Conservation (phyloP, 1,140 invertebrate genomes). For the Habropoda laboriosa region DNA sequence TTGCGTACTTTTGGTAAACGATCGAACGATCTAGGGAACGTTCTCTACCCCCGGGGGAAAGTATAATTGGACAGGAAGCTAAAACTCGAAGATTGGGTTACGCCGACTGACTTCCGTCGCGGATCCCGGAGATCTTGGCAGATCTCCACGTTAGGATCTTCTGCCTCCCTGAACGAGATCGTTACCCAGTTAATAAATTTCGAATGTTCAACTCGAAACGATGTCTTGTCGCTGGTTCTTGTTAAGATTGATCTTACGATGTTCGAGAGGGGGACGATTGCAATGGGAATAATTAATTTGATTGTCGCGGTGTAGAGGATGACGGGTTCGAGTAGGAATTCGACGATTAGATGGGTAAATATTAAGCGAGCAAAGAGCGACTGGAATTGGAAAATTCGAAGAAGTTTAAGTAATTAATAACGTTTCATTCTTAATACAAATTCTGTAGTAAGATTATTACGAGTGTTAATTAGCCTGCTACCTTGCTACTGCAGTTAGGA, state of each 20-base stretch:
- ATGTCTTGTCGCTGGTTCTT: not conserved
- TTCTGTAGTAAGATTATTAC: no score
- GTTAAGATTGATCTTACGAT: not conserved
- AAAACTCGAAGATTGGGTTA: constrained; percentile 34
- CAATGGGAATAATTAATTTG: no score
- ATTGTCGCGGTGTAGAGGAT: no score
- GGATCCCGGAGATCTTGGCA: constrained; percentile 14
- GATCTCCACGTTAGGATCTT: constrained; percentile 2
- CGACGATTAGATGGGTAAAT: no score
- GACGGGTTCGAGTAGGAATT: no score
- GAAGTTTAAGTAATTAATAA: no score
- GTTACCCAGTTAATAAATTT: constrained; percentile 15
- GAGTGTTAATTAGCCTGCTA: no score
- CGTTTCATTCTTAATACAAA: no score
- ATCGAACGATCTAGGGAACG: constrained; percentile 49
- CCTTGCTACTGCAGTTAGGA: no score
- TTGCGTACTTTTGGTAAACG: constrained; percentile 58
- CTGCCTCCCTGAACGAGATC: not conserved
- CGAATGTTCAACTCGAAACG: not conserved
- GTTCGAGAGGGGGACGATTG: no score
- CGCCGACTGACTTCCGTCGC: not conserved
- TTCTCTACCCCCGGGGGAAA: constrained; percentile 19
- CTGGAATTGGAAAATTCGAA: no score
- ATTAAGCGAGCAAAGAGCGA: no score
- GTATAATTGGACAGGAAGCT: constrained; percentile 59